Conservation (phyloP, 2,113 vertebrate genomes). For the Halcyon malimbica region DNA sequence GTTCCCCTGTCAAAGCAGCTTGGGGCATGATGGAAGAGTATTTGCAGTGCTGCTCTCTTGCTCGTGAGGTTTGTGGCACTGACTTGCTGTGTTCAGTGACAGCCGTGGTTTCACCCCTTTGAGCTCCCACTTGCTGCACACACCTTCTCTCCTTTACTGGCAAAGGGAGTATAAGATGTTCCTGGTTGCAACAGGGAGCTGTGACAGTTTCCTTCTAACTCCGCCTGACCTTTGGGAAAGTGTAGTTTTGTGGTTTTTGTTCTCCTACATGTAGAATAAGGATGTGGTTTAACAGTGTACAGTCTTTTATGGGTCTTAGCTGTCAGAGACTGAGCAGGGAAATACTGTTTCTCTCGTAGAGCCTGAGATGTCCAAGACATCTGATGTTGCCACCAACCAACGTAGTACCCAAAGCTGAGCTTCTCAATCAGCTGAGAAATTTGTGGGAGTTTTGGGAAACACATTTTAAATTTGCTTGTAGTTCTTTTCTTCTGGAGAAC, state of each 20-base stretch:
- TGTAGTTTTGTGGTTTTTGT: neutral
- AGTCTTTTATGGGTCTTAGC: neutral
- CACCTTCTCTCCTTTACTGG: neutral
- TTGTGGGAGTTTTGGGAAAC: neutral
- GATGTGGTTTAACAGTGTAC: neutral
- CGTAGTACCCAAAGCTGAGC: neutral
- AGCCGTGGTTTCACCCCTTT: fast-evolving
- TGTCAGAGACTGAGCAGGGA: neutral
- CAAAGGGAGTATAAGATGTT: neutral
- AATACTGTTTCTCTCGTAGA: neutral
- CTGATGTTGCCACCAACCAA: neutral
- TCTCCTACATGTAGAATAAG: fast-evolving
- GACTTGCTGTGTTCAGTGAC: neutral
- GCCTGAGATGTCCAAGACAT: neutral
- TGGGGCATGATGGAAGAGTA: too few species aligned
- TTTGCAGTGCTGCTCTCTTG: neutral
- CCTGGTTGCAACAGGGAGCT: neutral
- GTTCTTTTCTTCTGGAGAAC: neutral
- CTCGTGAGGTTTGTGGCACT: neutral
- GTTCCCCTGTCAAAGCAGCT: neutral
- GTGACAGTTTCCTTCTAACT: neutral
- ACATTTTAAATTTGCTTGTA: neutral
- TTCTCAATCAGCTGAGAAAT: neutral
- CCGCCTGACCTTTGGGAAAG: neutral
- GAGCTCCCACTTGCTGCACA: neutral